Base-by-base conservation (phyloP, 2,113 vertebrate species). In the Brachyistius frenatus region DNA sequence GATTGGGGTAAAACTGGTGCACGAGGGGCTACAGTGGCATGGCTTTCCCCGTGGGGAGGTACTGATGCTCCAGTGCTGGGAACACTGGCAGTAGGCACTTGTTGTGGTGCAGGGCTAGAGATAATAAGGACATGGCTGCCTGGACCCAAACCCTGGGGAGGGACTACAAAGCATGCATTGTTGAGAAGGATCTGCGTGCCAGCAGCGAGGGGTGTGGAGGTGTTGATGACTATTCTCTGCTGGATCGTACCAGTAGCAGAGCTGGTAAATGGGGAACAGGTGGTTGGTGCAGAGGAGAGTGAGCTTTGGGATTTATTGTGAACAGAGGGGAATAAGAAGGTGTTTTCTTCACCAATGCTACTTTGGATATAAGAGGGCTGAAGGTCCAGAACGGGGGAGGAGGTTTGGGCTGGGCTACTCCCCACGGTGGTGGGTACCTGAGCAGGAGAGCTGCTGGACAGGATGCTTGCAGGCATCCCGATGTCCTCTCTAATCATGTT, bases 151-250 rank as follows among this genome's bases (percentile, higher is more conserved):
- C 98, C 98, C 93, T 97, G 97, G 23, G 97, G 93, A 66, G 98
- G 97, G 86, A 99, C 97, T 87, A 98, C 93, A 93, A 99, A 98
- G 58, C 94, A 81, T 66, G 95, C 92, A 87, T 96, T 97, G 80
- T 97, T 98, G 83, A 99, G 96, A 83, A 99, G 90, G 66, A 99
- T 97, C 73, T 99, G 97, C 73, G 97, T 98, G 76, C 98, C 98
- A 84, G 97, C 96, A 80, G 96, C 95, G 72, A 99, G 95, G 69
- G 96, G 95, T 3, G 95, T 93, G 77, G 92, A 95, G 2, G 96
- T 99, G 81, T 96, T 99, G 86, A 99, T 97, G 55, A 99, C 94
- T 88, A 99, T 95, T 86, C 95, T 98, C 90, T 99, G 96, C 62
- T 97, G 96, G 86, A 96, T 64, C 55, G 90, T 94, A 81, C 89